Percentiles rank a stretch among this genome's conserved stretches.
phyloP scores from a whole-genome alignment of 2,113 vertebrate species.

The Edolisoma coerulescens region DNA sequence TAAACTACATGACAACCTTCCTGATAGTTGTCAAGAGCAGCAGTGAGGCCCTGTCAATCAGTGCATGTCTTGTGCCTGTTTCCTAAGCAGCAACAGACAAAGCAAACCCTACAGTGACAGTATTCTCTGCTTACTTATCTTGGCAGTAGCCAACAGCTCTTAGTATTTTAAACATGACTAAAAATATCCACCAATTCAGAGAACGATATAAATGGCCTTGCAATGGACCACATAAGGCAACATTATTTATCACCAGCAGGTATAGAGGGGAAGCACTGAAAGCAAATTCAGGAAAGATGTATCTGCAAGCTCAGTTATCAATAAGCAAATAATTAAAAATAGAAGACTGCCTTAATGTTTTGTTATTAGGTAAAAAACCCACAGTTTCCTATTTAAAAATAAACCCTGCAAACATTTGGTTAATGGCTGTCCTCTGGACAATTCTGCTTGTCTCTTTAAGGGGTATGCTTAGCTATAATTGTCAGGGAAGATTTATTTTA shows the following conservation, averaged over 20 bases:
- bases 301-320: not conserved
- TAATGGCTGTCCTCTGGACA: constrained; percentile 53
- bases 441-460: constrained; percentile 16
- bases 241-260: not conserved
- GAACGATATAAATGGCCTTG: constrained; percentile 26
- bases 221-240: not conserved
- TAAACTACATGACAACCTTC: not conserved
- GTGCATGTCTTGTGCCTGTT: constrained; percentile 5
- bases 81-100: constrained; percentile 4
- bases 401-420: constrained; percentile 26
- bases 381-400: constrained; percentile 51
- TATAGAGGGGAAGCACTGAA: not conserved
- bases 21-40: not conserved
- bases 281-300: not conserved
- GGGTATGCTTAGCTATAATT: constrained; percentile 18
- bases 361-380: constrained; percentile 6
- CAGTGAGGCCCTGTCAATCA: constrained; percentile 1
- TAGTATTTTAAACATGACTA: constrained; percentile 40
- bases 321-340: constrained; percentile 12
- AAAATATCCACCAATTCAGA: constrained; percentile 30
- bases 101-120: constrained; percentile 22
- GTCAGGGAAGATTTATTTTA: constrained; percentile 28
- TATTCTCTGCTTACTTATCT: constrained; percentile 23
- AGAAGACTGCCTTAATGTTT: not conserved
- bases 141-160: constrained; percentile 9